Evolutionary conservation across 2,888 invertebrate genomes (phyloP).

Genomic region (Pterostichus madidus): DNA sequence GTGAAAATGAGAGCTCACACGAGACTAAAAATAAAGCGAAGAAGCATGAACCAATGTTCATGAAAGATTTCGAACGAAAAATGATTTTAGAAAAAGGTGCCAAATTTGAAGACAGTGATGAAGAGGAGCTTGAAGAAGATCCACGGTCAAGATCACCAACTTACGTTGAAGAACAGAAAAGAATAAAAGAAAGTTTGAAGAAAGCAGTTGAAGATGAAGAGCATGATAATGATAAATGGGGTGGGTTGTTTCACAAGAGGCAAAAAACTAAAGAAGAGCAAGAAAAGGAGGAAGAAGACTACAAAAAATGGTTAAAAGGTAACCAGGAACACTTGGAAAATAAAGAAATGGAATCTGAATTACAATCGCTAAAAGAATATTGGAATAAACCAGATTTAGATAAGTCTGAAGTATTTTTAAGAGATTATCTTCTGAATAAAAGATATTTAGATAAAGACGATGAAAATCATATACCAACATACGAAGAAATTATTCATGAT

Average conservation of each 20-base stretch:
- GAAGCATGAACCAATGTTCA: conserved; percentile 81
- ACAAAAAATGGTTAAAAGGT: conserved; percentile 90
- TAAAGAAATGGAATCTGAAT: conserved; percentile 80
- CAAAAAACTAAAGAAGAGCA: conserved; percentile 79
- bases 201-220: conserved; percentile 78
- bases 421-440: conserved; percentile 95
- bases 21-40: conserved; percentile 74
- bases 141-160: conserved; percentile 76
- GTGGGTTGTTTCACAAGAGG: conserved; percentile 79
- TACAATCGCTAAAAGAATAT: conserved; percentile 88
- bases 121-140: conserved; percentile 68
- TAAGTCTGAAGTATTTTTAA: conserved; percentile 91
- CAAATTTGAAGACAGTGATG: conserved; percentile 77
- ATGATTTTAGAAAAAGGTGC: conserved; percentile 86
- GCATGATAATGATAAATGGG: conserved; percentile 78
- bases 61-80: conserved; percentile 90
- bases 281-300: conserved; percentile 81
- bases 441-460: conserved; percentile 80
- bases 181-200: conserved; percentile 83
- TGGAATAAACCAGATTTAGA: conserved; percentile 92
- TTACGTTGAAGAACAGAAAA: conserved; percentile 84
- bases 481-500: conserved; percentile 84
- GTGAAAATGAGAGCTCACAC: conserved; percentile 66
- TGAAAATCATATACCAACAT: conserved; percentile 79
- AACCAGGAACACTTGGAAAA: conserved; percentile 82